Percentiles rank a stretch among this genome's conserved stretches.
phyloP scores from a whole-genome alignment of 2,113 vertebrate species.

The Poicephalus meyeri region DNA sequence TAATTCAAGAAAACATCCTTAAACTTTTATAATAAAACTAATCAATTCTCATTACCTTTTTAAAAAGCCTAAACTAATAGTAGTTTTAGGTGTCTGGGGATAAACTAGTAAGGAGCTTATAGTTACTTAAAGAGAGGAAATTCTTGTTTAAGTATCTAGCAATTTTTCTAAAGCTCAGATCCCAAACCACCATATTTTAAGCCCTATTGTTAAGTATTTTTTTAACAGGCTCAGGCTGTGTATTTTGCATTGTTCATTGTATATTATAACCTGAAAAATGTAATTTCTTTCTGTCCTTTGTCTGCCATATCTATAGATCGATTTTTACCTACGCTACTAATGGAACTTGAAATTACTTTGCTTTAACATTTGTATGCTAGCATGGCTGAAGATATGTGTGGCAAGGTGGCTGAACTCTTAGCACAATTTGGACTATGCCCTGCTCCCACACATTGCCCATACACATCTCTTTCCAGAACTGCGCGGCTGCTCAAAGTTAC shows the following conservation, averaged over 20 bases:
- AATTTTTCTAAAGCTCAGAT: background rate
- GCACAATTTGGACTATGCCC: background rate
- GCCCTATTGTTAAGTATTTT: background rate
- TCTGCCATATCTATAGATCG: background rate
- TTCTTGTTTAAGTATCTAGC: background rate
- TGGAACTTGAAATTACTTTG: background rate
- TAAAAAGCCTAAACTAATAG: background rate
- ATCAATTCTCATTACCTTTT: background rate
- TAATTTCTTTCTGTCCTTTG: background rate
- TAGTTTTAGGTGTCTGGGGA: background rate
- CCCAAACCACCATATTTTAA: background rate
- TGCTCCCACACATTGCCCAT: rapidly evolving
- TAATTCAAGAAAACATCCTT: background rate
- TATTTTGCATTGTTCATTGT: background rate
- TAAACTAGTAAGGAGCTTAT: background rate
- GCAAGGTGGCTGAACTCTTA: background rate
- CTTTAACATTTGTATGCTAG: background rate
- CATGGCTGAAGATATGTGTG: background rate
- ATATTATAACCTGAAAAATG: background rate
- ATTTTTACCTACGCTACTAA: background rate
- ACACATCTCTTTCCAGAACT: rapidly evolving
- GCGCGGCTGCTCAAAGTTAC: background rate
- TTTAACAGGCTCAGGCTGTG: background rate
- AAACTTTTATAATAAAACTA: background rate
- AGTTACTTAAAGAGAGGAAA: background rate